These are phyloP conservation scores for Ochotona princeps DNA, from an alignment of 2,113 vertebrate species.

Conservation along the genomic window DNA sequence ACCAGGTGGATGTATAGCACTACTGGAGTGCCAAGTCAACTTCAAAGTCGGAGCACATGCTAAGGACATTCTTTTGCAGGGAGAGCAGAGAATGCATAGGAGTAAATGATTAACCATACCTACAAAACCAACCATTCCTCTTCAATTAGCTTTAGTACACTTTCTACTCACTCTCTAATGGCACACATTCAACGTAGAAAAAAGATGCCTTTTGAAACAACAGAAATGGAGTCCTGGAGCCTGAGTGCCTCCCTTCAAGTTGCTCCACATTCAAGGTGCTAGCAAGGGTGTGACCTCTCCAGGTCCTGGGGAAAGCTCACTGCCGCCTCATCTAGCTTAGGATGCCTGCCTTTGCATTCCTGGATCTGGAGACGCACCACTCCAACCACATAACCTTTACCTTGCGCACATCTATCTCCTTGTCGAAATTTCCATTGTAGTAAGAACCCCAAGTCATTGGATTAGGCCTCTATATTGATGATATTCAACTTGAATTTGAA, in stretches of 20 bases:
- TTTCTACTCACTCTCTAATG: background rate
- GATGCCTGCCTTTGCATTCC: background rate
- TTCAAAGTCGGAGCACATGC: constrained; percentile 42
- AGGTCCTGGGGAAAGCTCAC: background rate
- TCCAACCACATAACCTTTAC: background rate
- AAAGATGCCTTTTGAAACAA: background rate
- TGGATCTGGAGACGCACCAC: background rate
- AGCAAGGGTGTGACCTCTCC: background rate
- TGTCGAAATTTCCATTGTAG: background rate
- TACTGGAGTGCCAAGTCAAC: constrained; percentile 28
- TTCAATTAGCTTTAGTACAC: background rate
- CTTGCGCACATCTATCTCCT: background rate
- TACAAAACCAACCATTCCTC: constrained; percentile 62
- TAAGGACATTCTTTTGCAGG: background rate
- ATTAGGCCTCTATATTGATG: background rate
- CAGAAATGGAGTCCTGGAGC: background rate
- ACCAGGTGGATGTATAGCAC: constrained; percentile 12
- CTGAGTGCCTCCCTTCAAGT: background rate
- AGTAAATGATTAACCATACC: constrained; percentile 83
- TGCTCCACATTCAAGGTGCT: background rate
- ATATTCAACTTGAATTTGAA: background rate
- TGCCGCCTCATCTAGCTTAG: background rate
- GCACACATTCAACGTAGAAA: background rate
- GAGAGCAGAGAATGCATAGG: background rate
- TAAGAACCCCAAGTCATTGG: background rate